Evolutionary conservation across 2,113 vertebrate species (phyloP).

Genomic region (Apistogramma diplotaenia): DNA sequence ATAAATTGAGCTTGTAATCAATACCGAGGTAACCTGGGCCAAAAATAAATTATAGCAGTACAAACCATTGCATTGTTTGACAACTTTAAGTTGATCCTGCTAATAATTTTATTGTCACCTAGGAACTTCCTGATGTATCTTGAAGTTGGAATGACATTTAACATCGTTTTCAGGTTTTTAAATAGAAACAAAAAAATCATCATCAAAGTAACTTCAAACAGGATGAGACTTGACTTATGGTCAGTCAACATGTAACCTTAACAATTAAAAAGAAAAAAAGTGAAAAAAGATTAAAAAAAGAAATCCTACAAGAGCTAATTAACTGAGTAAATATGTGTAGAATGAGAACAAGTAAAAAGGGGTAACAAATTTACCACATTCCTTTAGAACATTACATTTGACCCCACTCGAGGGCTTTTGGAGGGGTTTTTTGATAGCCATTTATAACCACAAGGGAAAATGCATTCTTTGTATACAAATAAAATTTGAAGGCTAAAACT

Average conservation of each 20-base stretch:
- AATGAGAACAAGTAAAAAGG: not conserved
- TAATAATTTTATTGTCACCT: constrained; percentile 4
- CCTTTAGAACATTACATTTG: not conserved
- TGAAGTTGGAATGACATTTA: not conserved
- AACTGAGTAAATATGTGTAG: not conserved
- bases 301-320: not conserved
- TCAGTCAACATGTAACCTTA: not conserved
- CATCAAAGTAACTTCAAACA: too few relatives aligned
- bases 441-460: not conserved
- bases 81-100: not conserved
- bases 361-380: not conserved
- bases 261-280: not conserved
- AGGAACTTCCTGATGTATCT: not conserved
- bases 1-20: not conserved
- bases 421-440: not conserved
- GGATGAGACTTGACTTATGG: too few relatives aligned
- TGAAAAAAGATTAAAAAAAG: not conserved
- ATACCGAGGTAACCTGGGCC: not conserved
- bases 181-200: not conserved
- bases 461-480: not conserved
- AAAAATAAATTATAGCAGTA: not conserved
- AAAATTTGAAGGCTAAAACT: not conserved
- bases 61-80: not conserved
- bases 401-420: not conserved
- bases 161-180: not conserved